Base-by-base conservation (phyloP, 2,113 vertebrate species). In the Danio rerio region DNA sequence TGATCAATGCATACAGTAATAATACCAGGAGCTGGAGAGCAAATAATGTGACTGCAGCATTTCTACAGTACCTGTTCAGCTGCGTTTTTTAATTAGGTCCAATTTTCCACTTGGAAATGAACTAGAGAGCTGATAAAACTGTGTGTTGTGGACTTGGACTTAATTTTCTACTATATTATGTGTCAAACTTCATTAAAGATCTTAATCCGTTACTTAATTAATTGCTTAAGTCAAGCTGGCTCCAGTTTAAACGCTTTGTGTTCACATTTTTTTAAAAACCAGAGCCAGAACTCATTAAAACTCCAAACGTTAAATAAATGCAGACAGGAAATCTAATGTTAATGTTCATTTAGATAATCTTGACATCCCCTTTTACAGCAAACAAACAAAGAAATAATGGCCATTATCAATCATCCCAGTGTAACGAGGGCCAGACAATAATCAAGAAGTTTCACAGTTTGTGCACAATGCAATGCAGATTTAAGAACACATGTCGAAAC, bases 271-370 rank as follows among this genome's bases (percentile, higher is more conserved):
- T 78, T 31, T 12, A 50, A 78, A 18, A 55, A 7, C 7, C 31
- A 63, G 47, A 15, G 40, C 4, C 52, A 70, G 62, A 21, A 6
- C 45, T 70, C 71, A 52, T 63, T n/a, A 71, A 74, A 78, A 47
- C 21, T 47, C 56, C 40, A 45, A 50, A 77, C 49, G 16, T 55
- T 20, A 76, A 61, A 80, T 49, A 84, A 20, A 50, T 52, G 6
- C 49, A 43, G 63, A 75, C 13, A 58, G 71, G 58, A 86, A 83
- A 83, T 52, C 16, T 50, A 18, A 13, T 20, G 58, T 77, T 83
- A 80, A 75, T 42, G 20, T 55, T 45, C 21, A 83, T 68, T 85
- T 78, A 65, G 49, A 82, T 20, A 56, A 12, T 80, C 61, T 65
- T 45, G 40, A 65, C 47, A 83, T 83, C 81, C 50, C 21, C 15